phyloP scores from a whole-genome alignment of 2,113 vertebrate genomes.

The Illadopsis cleaveri region DNA sequence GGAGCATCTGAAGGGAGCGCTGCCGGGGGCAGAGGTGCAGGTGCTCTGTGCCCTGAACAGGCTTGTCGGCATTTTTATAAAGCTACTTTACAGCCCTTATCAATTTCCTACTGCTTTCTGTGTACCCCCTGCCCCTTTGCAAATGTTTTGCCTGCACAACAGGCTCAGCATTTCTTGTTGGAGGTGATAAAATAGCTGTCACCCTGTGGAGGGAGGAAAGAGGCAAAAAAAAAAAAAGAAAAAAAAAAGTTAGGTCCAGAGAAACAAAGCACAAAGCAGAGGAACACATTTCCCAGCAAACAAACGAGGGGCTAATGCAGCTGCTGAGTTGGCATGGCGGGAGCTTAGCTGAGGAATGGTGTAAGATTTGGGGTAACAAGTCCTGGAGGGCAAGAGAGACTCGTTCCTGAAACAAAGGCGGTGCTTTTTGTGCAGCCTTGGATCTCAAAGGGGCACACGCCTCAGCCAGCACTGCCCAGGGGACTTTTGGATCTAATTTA shows the following conservation, averaged over 20 bases:
- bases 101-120: conserved; percentile 65
- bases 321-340: conserved; percentile 35
- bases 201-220: conserved; percentile 48
- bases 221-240: background rate
- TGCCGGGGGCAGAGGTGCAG: conserved; percentile 68
- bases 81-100: conserved; percentile 66
- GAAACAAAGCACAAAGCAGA: conserved; percentile 30
- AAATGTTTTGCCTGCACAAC: conserved; percentile 69
- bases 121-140: conserved; percentile 64
- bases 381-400: background rate
- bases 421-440: background rate
- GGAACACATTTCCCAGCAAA: conserved; percentile 8
- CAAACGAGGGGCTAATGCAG: conserved; percentile 8
- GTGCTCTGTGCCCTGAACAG: conserved; percentile 67
- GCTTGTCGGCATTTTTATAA: conserved; percentile 74
- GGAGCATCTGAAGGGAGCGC: conserved; percentile 68
- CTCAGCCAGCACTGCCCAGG: background rate
- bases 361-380: background rate
- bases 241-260: background rate
- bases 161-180: conserved; percentile 66
- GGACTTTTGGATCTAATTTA: accelerated
- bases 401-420: background rate
- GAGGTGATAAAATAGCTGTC: conserved; percentile 73
- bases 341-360: background rate
- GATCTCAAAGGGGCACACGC: background rate